Conservation (phyloP, 1,140 invertebrate species). For the Holotrichia oblita region DNA sequence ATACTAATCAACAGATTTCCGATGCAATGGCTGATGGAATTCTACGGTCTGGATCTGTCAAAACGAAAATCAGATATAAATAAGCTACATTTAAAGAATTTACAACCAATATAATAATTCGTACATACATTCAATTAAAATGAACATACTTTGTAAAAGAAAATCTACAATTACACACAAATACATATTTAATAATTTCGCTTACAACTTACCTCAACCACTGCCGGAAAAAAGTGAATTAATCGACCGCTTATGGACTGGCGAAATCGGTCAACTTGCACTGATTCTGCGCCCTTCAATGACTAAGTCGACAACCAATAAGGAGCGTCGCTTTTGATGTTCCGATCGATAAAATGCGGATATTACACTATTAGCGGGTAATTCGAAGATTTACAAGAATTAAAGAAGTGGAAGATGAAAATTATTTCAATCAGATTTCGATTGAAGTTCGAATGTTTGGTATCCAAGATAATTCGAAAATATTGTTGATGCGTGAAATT, state of each 20-base stretch:
- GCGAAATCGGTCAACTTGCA: background rate
- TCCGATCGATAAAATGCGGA: background rate
- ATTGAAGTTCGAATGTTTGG: background rate
- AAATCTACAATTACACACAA: background rate
- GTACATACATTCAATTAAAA: background rate
- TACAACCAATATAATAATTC: background rate
- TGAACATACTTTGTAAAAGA: background rate
- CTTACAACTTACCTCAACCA: background rate
- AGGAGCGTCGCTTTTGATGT: background rate
- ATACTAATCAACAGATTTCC: background rate
- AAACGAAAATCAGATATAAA: background rate
- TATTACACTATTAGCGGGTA: background rate
- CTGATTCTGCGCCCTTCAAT: background rate
- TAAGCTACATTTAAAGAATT: background rate
- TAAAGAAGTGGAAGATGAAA: background rate
- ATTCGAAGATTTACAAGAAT: background rate
- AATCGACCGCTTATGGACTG: background rate
- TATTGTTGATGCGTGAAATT: background rate
- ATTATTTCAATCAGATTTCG: background rate
- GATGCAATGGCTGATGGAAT: background rate
- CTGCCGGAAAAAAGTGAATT: background rate
- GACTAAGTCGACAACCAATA: background rate
- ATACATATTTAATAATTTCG: background rate
- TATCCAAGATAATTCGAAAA: constrained; percentile 4
- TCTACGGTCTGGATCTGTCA: background rate